phyloP scores from a whole-genome alignment of 2,888 invertebrate genomes.

The Hirtodrosophila cameraria region DNA sequence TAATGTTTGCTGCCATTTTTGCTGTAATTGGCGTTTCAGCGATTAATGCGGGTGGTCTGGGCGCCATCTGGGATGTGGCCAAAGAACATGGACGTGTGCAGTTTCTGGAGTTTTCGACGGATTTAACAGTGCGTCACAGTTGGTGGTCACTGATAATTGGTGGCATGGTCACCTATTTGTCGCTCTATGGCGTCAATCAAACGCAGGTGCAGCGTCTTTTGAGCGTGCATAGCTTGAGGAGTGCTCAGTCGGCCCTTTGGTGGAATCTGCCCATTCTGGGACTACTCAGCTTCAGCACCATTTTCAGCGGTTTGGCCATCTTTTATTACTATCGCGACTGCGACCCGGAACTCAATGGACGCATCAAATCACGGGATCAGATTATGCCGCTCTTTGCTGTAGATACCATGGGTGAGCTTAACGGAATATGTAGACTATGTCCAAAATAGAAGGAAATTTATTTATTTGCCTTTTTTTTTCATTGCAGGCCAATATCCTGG shows the following conservation, averaged over 20 bases:
- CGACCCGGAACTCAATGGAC: constrained; percentile 88
- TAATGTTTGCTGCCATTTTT: constrained; percentile 94
- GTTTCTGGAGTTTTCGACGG: constrained; percentile 88
- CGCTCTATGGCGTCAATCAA: constrained; percentile 94
- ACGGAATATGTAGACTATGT: no score
- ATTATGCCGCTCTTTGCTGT: constrained; percentile 92
- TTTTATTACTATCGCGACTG: constrained; percentile 93
- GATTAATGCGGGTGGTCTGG: constrained; percentile 89
- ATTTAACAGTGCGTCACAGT: constrained; percentile 92
- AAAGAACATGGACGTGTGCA: constrained; percentile 88
- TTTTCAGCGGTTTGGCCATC: constrained; percentile 92
- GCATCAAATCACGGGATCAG: constrained; percentile 89
- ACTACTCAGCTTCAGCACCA: constrained; percentile 89
- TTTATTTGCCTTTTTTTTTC: no score
- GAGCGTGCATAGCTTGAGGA: constrained; percentile 89
- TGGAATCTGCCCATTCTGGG: constrained; percentile 92
- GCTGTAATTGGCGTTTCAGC: constrained; percentile 90
- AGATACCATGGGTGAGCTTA: constrained; percentile 87
- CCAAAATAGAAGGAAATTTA: no score
- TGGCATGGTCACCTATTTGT: constrained; percentile 91
- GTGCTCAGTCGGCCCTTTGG: constrained; percentile 91
- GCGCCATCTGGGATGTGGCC: constrained; percentile 90
- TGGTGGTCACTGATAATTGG: constrained; percentile 93
- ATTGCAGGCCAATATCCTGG: constrained; percentile 88
- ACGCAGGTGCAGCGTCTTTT: constrained; percentile 91